Base-by-base conservation (phyloP, 2,797 vertebrate genomes). In the Enoplosus armatus region DNA sequence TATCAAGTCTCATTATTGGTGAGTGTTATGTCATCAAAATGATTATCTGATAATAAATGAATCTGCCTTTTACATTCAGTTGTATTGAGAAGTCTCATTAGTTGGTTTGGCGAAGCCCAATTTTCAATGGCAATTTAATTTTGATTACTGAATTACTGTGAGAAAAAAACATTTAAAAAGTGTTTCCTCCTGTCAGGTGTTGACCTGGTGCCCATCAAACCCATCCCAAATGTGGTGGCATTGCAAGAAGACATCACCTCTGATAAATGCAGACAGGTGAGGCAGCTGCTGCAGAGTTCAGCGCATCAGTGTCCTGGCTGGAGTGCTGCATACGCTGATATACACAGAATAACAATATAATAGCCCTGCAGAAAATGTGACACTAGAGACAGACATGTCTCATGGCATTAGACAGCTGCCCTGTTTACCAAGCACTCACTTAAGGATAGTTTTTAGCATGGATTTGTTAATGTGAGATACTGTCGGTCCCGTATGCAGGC, bases 1-100 rank as follows among this genome's bases (percentile, higher is more conserved):
- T 99, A 53, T 99, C 98, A 78, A 99, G 98, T 90, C 96, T 99
- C 45, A 96, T 99, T 41, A 96, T 99, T 39, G 98, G 98, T 99
- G 88, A 97, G 97, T 93, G 1, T 29, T 3, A n/a, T 56, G 6
- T 69, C 18, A 27, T 63, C 26, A 64, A 3, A 39, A 33, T 59
- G 6, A 11, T 41, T 45, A 60, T 37, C 2, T 39, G 33, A 24
- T 31, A 2, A 39, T 24, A 26, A 4, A 8, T 29, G 29, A 14
- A 11, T 53, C 8, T 65, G 18, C 8, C 14, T 20, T 74, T 73
- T 29, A 0, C n/a, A 14, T 22, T 64, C 0, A 5, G 1, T 2
- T 50, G 1, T 48, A 33, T n/a, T 48, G 6, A 56, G 11, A 27
- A 12, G 2, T 61, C 2, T 58, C 3, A 9, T 22, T 41, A 11